These are phyloP conservation scores for Corythoichthys haematopterus DNA, from an alignment of 2,113 vertebrate genomes.

Conservation along the genomic window DNA sequence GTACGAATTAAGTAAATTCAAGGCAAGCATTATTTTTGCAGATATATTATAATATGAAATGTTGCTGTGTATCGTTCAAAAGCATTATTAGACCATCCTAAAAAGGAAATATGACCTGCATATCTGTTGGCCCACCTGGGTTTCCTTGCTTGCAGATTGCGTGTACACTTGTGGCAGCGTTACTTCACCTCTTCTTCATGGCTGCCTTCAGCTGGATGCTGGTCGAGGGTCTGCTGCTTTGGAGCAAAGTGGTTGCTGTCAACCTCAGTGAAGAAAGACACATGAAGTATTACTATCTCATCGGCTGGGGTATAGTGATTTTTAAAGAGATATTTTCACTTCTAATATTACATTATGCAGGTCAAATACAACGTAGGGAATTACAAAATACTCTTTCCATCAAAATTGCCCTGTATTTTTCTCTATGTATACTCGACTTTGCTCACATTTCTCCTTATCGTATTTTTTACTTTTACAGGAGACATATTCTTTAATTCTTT, in stretches of 20 bases:
- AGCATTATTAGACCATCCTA: background rate
- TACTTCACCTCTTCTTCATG: constrained; percentile 81
- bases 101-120: background rate
- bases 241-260: constrained; percentile 80
- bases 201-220: constrained; percentile 80
- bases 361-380: background rate
- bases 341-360: background rate
- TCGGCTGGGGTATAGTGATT: constrained; percentile 74
- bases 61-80: background rate
- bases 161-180: constrained; percentile 73
- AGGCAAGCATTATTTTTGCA: background rate
- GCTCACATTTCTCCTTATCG: background rate
- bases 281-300: constrained; percentile 81
- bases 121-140: background rate
- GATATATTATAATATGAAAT: background rate
- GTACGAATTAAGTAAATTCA: background rate
- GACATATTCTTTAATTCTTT: background rate
- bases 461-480: background rate
- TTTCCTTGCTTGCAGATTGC: constrained; percentile 63
- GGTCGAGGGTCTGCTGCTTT: constrained; percentile 79
- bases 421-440: background rate
- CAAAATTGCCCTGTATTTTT: background rate
- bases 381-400: background rate
- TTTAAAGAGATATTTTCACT: background rate
- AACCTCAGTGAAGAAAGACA: constrained; percentile 75